Conservation (phyloP, 2,797 vertebrate genomes). For the Mastacembelus armatus region DNA sequence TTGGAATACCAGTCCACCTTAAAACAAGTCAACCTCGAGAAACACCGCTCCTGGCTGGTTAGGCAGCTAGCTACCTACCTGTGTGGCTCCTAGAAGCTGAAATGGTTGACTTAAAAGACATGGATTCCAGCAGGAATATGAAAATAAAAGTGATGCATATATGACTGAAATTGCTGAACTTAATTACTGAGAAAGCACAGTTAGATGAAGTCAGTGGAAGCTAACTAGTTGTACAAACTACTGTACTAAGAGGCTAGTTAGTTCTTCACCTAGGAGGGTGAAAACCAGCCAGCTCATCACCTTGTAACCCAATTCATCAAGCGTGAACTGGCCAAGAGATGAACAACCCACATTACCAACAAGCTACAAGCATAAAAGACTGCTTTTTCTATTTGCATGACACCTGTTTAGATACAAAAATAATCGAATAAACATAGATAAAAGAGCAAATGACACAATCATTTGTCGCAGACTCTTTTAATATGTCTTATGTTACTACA, state of each 20-base stretch:
- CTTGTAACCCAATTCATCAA: constrained; percentile 34
- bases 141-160: constrained; percentile 1
- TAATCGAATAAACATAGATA: constrained; percentile 65
- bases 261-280: constrained; percentile 5
- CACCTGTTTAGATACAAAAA: constrained; percentile 74
- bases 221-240: constrained; percentile 14
- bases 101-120: constrained; percentile 4
- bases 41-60: constrained; percentile 17
- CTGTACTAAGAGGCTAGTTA: constrained; percentile 13
- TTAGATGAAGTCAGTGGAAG: constrained; percentile 11
- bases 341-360: constrained; percentile 36
- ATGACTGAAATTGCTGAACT: background rate
- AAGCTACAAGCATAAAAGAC: constrained; percentile 49
- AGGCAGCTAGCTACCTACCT: constrained; percentile 9
- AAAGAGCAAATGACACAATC: constrained; percentile 67
- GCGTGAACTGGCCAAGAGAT: constrained; percentile 30
- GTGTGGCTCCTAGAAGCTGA: constrained; percentile 21
- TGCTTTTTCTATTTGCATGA: constrained; percentile 80
- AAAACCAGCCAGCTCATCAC: constrained; percentile 38
- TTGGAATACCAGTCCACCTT: constrained; percentile 63
- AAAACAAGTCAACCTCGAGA: constrained; percentile 60
- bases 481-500: constrained; percentile 62
- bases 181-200: constrained; percentile 27
- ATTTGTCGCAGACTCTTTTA: constrained; percentile 69
- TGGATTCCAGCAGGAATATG: constrained; percentile 17